Base-by-base conservation (phyloP, 1,140 invertebrate genomes). In the Caerostris darwini region DNA sequence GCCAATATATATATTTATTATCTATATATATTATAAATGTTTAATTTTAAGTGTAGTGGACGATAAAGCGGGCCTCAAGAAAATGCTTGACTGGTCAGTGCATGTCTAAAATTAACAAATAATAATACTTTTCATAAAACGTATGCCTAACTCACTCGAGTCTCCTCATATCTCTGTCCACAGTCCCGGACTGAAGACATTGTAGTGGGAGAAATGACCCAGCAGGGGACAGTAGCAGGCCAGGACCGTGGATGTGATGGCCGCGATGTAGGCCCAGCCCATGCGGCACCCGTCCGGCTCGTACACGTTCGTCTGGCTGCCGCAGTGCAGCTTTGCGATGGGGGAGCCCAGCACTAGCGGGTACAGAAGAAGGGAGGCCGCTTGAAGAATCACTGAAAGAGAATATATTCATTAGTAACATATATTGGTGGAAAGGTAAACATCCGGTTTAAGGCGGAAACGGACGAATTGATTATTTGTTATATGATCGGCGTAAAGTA, bases 261-360 rank as follows among this genome's bases (percentile, higher is more conserved):
- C 94, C 5, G 90, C 61, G 12, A 95, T 87, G 88, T 95, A 95
- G 17, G 94, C 94, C 94, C 94, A 95, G 6, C 94, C 94, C 14
- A 95, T 17, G 3, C 94, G 50, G 58, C 94, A 95, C 4, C 85
- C 54, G 10, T 58, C 92, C 3, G 92, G 88, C 8, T 19, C n/a
- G 34, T 88, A 95, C 5, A 64, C 14, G 17, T 56, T 89, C 5
- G 94, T 19, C 14, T 61, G 87, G 14, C n/a, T 57, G 2, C 94
- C 94, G 19, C 94, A 95, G n/a, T 94, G 93, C 7, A 92, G 5
- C 7, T 86, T 71, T 17, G 85, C 92, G 17, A 95, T 87, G 50
- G 91, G n/a, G 17, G 87, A 64, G 14, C 90, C 89, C 61, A 95
- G 50, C 2, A 95, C 89, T 8, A 94, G 19, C 0, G 94, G 94